phyloP scores from a whole-genome alignment of 2,113 vertebrate genomes.

The Bubo bubo region DNA sequence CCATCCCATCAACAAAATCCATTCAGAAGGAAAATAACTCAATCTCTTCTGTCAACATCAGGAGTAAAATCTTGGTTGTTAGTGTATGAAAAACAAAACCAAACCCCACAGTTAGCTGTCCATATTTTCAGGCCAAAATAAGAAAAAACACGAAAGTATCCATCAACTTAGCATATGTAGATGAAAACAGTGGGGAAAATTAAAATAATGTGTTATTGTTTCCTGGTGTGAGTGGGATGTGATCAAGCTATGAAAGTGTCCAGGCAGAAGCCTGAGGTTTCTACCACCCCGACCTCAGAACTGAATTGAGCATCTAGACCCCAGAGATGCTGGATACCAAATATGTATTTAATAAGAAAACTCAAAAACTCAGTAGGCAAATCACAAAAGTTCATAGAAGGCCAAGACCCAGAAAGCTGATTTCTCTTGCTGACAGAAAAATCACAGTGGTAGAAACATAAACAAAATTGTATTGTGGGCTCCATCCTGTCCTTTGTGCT shows the following conservation, averaged over 20 bases:
- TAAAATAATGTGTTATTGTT: not conserved
- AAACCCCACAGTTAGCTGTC: not conserved
- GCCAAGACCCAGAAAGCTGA: not conserved
- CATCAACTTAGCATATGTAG: not conserved
- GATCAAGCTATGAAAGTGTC: not conserved
- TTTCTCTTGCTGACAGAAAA: not conserved
- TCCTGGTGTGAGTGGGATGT: not conserved
- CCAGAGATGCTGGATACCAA: not conserved
- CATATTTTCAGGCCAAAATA: not conserved
- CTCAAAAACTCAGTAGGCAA: not conserved
- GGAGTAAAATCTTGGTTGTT: not conserved
- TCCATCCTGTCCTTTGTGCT: not conserved
- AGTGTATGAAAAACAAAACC: not conserved
- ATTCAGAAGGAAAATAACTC: conserved; percentile 40
- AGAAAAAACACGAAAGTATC: not conserved
- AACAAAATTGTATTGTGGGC: not conserved
- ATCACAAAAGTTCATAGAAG: not conserved
- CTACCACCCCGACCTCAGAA: not conserved
- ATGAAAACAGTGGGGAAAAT: not conserved
- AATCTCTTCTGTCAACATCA: conserved; percentile 58
- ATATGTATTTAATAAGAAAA: not conserved
- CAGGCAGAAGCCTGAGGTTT: not conserved
- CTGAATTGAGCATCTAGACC: too few species aligned
- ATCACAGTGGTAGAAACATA: not conserved
- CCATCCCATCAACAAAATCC: conserved; percentile 60